These are phyloP conservation scores for Semotilus atromaculatus DNA, from an alignment of 2,797 vertebrate species.

Conservation along the genomic window DNA sequence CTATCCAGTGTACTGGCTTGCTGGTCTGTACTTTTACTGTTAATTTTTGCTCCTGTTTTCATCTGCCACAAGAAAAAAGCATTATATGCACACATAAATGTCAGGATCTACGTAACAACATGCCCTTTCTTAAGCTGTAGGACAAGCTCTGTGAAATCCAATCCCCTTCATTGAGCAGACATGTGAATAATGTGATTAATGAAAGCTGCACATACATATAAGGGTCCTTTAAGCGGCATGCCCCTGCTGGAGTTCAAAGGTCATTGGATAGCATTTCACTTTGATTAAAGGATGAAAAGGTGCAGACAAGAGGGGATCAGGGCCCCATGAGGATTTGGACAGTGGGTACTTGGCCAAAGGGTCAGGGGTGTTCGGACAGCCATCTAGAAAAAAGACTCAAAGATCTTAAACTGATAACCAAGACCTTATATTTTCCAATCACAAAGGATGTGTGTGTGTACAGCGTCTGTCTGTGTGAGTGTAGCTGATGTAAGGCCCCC, in stretches of 20 bases:
- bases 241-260: constrained; percentile 54
- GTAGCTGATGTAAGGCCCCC: constrained; percentile 6
- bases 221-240: constrained; percentile 46
- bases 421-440: constrained; percentile 26
- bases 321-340: constrained; percentile 33
- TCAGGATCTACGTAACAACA: neutral
- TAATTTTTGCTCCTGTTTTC: neutral
- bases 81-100: constrained; percentile 9
- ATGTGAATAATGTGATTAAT: constrained; percentile 36
- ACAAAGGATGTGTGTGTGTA: constrained; percentile 53
- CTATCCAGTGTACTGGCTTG: neutral
- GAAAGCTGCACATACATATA: constrained; percentile 34
- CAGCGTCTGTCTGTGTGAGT: constrained; percentile 16
- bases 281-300: constrained; percentile 71
- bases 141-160: constrained; percentile 21
- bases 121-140: neutral
- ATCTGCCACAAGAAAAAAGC: neutral
- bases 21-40: neutral
- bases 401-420: constrained; percentile 41
- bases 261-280: constrained; percentile 64
- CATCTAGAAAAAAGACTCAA: constrained; percentile 12
- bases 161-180: constrained; percentile 14
- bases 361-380: constrained; percentile 6
- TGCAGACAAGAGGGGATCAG: constrained; percentile 52
- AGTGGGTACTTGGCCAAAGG: constrained; percentile 38